Base-by-base conservation (phyloP, 2,797 vertebrate genomes). In the Sebastes goodei region DNA sequence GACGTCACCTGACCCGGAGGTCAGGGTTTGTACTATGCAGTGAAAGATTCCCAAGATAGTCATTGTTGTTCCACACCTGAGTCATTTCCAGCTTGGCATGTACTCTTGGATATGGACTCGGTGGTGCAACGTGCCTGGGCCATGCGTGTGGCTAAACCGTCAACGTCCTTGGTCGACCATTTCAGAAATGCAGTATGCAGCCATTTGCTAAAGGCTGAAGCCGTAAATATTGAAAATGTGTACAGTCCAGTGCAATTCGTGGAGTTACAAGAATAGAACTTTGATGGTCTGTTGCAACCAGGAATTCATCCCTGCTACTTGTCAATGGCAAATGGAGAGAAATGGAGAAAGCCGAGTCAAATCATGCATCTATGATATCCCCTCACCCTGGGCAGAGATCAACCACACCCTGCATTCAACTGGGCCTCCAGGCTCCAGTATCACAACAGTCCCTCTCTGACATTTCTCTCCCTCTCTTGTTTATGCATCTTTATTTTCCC, bases 341-440 rank as follows among this genome's bases (percentile, higher is more conserved):
- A 78, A 81, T 27, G 23, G 60, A 62, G 25, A 55, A 42, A 72
- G 32, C 70, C 53, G 70, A 89, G 70, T 80, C 14, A 64, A 89
- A 74, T 74, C 69, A 27, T 63, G 68, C 66, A 72, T 72, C 84
- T 74, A 11, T 83, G 78, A 90, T 90, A 89, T 85, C 89, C 80
- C 72, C 84, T 91, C 86, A 79, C 71, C 76, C 83, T 63, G 71
- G 42, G 76, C 83, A 63, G 78, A 80, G 65, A 78, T 80, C 82
- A 30, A 85, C 88, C 93, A 92, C 93, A 84, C 93, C 92, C 91
- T 85, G 76, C 69, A 92, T 94, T 93, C 86, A 91, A 49, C 53
- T 27, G 30, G 83, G 70, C 78, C 84, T 86, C 69, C 65, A 55
- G 87, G 84, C 85, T 87, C 75, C 76, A 64, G 81, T 85, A 82